Base-by-base conservation (phyloP, 2,113 vertebrate genomes). In the Prionailurus viverrinus region DNA sequence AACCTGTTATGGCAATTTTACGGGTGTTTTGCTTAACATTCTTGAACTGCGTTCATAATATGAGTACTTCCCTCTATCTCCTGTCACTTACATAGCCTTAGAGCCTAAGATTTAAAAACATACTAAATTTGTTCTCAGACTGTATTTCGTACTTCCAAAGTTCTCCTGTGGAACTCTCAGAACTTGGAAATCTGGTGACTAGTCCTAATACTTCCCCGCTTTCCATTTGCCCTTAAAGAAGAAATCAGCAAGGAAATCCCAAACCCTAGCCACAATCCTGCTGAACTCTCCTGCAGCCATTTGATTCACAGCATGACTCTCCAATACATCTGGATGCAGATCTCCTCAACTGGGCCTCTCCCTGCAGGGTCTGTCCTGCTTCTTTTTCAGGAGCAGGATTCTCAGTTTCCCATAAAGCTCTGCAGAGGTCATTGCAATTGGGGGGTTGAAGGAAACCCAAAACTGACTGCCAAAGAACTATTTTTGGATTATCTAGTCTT, bases 71-170 rank as follows among this genome's bases (percentile, higher is more conserved):
- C n/a, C 45, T 55, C 0, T 58, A 71, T 78, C 45, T 91, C 23
- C 48, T 81, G 8, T 82, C 45, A 29, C 55, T 96, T 39, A 90
- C 27, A 27, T 84, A 81, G 45, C 45, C 45, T 45, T 45, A 45
- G 45, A 45, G 45, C 31, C n/a, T 95, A 27, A 86, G 39, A 68
- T 79, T 66, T 85, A 14, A 25, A 69, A 96, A 61, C 51, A 58
- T 41, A 89, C 86, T 27, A 90, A 29, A 83, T 85, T 69, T 61
- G 63, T 87, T 86, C 80, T 85, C 69, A 87, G 61, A 73, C 41
- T 27, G 9, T 25, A 21, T 68, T 81, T 91, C 33, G 41, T 11
- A 76, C 4, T 48, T 78, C 79, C 39, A 21, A 76, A 45, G 9
- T 81, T 95, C 41, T 84, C 68, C 23, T 65, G 19, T 19, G 13